Conservation (phyloP, 2,113 vertebrate species). For the Triplophysa rosa region DNA sequence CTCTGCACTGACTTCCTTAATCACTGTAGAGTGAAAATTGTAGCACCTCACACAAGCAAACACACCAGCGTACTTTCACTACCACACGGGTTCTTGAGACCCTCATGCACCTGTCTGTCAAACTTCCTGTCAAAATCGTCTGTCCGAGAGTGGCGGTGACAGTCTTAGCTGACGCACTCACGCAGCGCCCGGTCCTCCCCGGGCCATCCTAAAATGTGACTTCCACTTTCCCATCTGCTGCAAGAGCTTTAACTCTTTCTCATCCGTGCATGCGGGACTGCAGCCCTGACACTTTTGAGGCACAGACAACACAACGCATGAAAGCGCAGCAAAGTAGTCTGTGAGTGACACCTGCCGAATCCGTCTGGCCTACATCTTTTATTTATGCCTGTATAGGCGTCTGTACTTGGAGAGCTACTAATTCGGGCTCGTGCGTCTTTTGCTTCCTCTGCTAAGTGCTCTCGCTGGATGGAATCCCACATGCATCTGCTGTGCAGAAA, state of each 20-base stretch:
- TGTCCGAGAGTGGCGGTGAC: slow-evolving; percentile 58
- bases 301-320: neutral
- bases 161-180: slow-evolving; percentile 52
- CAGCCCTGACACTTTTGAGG: neutral
- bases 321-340: slow-evolving; percentile 12
- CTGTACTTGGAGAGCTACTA: slow-evolving; percentile 11
- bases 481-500: slow-evolving; percentile 68
- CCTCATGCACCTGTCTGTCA: slow-evolving; percentile 39
- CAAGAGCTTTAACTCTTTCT: slow-evolving; percentile 51
- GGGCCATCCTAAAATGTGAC: slow-evolving; percentile 65
- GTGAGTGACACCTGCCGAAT: slow-evolving; percentile 23
- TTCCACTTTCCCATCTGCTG: slow-evolving; percentile 59
- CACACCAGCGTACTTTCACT: neutral
- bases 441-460: slow-evolving; percentile 20
- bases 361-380: slow-evolving; percentile 37
- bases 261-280: neutral
- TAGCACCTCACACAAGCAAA: neutral
- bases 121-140: slow-evolving; percentile 52
- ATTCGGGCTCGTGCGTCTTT: slow-evolving; percentile 36
- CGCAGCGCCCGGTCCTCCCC: slow-evolving; percentile 69
- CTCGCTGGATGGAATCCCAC: slow-evolving; percentile 59
- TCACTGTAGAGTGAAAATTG: neutral
- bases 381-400: slow-evolving; percentile 46
- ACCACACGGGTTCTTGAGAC: slow-evolving; percentile 6
- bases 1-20: neutral